Evolutionary conservation across 2,888 invertebrate genomes (phyloP), one percentile per base, ranked within the genome.

Genomic region (Chymomyza procnemis): DNA sequence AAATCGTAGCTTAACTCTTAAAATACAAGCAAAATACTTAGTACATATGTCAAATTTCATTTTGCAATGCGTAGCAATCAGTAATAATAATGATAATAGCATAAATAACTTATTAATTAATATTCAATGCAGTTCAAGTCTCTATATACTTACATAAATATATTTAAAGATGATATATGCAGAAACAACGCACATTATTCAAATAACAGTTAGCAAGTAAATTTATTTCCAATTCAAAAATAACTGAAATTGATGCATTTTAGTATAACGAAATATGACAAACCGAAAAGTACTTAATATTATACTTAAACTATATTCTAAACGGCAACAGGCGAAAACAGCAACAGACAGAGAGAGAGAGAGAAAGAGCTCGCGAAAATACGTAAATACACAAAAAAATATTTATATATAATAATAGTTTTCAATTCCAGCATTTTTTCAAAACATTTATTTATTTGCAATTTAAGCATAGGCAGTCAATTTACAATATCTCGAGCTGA

Each of bases 31-130:
- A 22, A 57, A 68, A 18, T 71, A 71, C 57, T 47, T 48, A 52
- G 52, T 63, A 19, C 54, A 34, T 50, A 58, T 41, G 74, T 65
- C 58, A 75, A 74, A 75, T 71, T 80, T 80, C 61, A 71, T 80
- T n/a, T 81, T 81, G 81, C 84, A 84, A 84, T 72, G 67, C 74
- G 78, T 84, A 81, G 84, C 84, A 84, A 82, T 82, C 84, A 84
- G 78, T 74, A 76, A 79, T 22, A 63, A 71, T 61, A 71, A 67
- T 19, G 57, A n/a, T 64, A 71, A 64, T 54, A 19, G 14, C 68
- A 70, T 66, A 69, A 47, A 67, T 73, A 69, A 41, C 54, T 22
- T 64, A 26, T 46, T 22, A 65, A 26, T 46, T 48, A 61, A 18
- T 67, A 64, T 54, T 54, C 14, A 66, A 16, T 56, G 67, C 72